These are phyloP conservation scores for Atta cephalotes DNA, from an alignment of 1,140 invertebrate genomes.

Conservation along the genomic window DNA sequence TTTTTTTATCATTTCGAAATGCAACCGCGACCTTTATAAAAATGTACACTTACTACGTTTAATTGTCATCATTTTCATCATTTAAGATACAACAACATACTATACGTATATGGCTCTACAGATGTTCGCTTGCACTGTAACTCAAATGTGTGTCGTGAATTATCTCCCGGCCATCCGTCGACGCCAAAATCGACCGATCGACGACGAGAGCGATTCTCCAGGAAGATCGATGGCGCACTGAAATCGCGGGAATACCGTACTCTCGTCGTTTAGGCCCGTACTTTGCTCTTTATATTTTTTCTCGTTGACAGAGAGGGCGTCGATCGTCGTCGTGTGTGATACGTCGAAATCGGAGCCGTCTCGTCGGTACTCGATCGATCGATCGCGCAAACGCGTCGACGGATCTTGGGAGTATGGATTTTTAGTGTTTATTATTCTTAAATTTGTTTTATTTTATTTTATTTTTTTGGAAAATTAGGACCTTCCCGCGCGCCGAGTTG, in stretches of 20 bases:
- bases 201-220: conserved; percentile 37
- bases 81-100: conserved; percentile 86
- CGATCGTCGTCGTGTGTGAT: conserved; percentile 25
- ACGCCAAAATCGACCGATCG: conserved; percentile 57
- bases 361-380: conserved; percentile 58
- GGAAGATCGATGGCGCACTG: conserved; percentile 51
- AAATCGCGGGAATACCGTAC: conserved; percentile 52
- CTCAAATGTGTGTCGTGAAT: conserved; percentile 85
- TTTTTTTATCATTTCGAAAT: conserved; percentile 72
- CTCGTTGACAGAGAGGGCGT: conserved; percentile 71
- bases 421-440: conserved; percentile 73
- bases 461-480: conserved; percentile 80
- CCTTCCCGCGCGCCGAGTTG: conserved; percentile 76
- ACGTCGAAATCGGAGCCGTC: conserved; percentile 10
- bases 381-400: conserved; percentile 58
- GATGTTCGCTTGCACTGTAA: conserved; percentile 87
- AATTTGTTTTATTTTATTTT: conserved; percentile 74
- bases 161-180: conserved; percentile 66
- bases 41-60: conserved; percentile 83
- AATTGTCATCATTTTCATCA: conserved; percentile 77
- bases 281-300: conserved; percentile 39
- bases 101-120: conserved; percentile 87
- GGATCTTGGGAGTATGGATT: conserved; percentile 68
- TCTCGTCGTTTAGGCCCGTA: conserved; percentile 67
- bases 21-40: conserved; percentile 79